These are phyloP conservation scores for Carassius auratus DNA, from an alignment of 2,113 vertebrate genomes.

Conservation along the genomic window DNA sequence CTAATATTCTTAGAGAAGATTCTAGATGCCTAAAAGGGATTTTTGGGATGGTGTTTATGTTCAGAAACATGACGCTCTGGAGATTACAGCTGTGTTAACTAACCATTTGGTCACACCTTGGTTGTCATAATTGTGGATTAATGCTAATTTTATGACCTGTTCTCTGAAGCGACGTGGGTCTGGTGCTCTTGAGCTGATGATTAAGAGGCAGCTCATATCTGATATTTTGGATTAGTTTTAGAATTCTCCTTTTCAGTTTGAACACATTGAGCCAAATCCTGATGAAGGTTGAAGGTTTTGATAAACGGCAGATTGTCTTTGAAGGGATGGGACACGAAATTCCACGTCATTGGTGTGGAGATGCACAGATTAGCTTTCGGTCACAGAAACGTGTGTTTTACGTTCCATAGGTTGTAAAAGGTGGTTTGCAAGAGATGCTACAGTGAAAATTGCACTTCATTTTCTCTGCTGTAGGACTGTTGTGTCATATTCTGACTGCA, in stretches of 20 bases:
- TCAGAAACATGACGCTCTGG: neutral
- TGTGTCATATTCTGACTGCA: neutral
- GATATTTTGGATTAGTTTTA: neutral
- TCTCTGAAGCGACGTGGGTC: neutral
- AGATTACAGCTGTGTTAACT: neutral
- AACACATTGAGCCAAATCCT: neutral
- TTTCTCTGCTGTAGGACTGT: constrained; percentile 4
- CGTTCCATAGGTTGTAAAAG: neutral
- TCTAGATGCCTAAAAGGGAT: neutral
- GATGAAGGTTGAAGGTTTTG: constrained; percentile 44
- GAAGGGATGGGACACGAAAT: constrained; percentile 7
- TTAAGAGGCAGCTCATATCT: neutral
- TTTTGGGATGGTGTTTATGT: neutral
- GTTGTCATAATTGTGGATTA: neutral
- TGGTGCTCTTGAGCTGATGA: neutral
- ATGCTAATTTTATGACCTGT: neutral
- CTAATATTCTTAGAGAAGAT: constrained; percentile 19
- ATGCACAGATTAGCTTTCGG: neutral
- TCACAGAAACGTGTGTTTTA: neutral
- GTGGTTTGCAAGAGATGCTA: neutral
- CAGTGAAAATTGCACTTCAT: constrained; percentile 9
- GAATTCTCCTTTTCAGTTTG: neutral
- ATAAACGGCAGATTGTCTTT: constrained; percentile 60
- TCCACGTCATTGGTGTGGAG: neutral
- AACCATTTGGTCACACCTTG: neutral